phyloP scores from a whole-genome alignment of 2,113 vertebrate genomes.

The Zapus hudsonius region DNA sequence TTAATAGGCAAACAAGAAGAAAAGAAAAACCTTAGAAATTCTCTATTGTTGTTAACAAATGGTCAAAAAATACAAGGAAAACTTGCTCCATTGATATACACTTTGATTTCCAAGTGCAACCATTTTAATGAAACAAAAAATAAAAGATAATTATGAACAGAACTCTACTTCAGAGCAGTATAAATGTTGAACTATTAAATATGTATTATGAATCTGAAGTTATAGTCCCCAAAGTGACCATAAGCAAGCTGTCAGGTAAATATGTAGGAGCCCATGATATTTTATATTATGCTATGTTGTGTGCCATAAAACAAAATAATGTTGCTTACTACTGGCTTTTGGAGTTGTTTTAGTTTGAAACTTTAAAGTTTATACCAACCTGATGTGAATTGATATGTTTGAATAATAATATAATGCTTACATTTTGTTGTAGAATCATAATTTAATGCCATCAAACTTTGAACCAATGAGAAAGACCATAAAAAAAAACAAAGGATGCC shows the following conservation, averaged over 20 bases:
- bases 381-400: slow-evolving; percentile 16
- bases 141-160: slow-evolving; percentile 26
- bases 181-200: slow-evolving; percentile 46
- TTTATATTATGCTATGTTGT: slow-evolving; percentile 27
- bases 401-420: background rate
- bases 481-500: background rate
- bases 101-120: slow-evolving; percentile 12
- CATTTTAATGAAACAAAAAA: slow-evolving; percentile 35
- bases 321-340: slow-evolving; percentile 35
- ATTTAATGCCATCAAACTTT: background rate
- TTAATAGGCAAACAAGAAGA: background rate
- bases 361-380: slow-evolving; percentile 25
- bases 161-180: background rate
- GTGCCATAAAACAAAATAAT: slow-evolving; percentile 56
- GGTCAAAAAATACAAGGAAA: background rate
- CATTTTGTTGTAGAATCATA: background rate
- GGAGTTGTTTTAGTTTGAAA: slow-evolving; percentile 49
- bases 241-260: slow-evolving; percentile 57
- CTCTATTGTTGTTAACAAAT: background rate
- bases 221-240: slow-evolving; percentile 13
- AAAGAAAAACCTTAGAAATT: background rate
- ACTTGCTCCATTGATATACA: background rate
- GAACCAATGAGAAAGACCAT: background rate
- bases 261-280: background rate
- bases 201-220: slow-evolving; percentile 49